Base-by-base conservation (phyloP, 2,888 invertebrate genomes). In the Molorchus minor region DNA sequence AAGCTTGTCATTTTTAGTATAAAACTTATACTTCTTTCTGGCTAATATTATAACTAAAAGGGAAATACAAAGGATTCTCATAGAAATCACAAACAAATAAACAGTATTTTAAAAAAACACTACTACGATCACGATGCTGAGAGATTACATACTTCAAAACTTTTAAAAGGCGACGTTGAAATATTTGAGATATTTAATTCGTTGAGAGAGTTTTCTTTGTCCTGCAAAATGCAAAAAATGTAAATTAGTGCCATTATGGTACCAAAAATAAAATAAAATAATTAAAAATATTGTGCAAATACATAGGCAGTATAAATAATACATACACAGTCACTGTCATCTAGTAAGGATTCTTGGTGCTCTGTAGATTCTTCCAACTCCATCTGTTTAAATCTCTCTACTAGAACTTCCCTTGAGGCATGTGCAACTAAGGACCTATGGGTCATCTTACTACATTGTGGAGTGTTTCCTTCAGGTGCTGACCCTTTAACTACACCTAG, bases 391-490 rank as follows among this genome's bases (percentile, higher is more conserved):
- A 17, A 40, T 15, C 19, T 16, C 2, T 2, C 19, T n/a, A 40
- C 19, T 3, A 40, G 40, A 8, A 19, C 19, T n/a, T 40, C 40
- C 19, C 40, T 40, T 2, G 40, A 19, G 8, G n/a, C n/a, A n/a
- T n/a, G n/a, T n/a, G n/a, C n/a, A n/a, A n/a, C n/a, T n/a, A n/a
- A n/a, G n/a, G n/a, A n/a, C n/a, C n/a, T n/a, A n/a, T n/a, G n/a
- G n/a, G n/a, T n/a, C n/a, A n/a, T n/a, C n/a, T n/a, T n/a, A 4
- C 7, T 40, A 10, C 19, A 3, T 2, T 7, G 17, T 10, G 40
- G 40, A 8, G 40, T 40, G 12, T 40, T 19, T 10, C 40, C 40
- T 17, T 40, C 40, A n/a, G n/a, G n/a, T n/a, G n/a, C n/a, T n/a
- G n/a, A n/a, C n/a, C n/a, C n/a, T n/a, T n/a, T n/a, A n/a, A n/a